Percentiles rank a stretch among this genome's conserved stretches.
Conservation (phyloP, 2,113 vertebrate species). For the Sula dactylatra region DNA sequence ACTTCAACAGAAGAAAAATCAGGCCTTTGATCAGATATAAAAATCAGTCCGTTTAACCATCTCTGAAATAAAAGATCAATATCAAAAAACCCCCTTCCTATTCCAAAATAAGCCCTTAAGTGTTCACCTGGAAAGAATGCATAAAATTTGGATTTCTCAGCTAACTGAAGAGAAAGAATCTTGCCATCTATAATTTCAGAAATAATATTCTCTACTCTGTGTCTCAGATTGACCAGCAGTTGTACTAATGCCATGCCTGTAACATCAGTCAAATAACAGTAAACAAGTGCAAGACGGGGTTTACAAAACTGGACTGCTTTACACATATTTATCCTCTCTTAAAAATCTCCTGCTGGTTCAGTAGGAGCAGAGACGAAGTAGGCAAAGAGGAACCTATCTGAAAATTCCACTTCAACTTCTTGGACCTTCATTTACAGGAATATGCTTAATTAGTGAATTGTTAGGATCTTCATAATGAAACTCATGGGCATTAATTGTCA, state of each 20-base stretch:
- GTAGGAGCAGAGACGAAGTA: not conserved
- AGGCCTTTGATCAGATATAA: constrained; percentile 29
- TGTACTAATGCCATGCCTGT: not conserved
- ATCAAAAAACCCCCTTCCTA: not conserved
- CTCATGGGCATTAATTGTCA: not conserved
- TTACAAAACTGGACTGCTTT: not conserved
- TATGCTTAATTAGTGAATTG: not conserved
- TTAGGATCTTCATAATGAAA: not conserved
- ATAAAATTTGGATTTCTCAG: not conserved
- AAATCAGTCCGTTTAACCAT: not conserved
- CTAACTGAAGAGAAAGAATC: not conserved
- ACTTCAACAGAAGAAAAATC: not conserved
- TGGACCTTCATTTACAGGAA: not conserved
- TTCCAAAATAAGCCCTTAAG: not conserved
- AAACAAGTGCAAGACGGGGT: not conserved
- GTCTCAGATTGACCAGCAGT: not conserved
- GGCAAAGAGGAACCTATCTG: not conserved
- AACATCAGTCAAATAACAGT: not conserved
- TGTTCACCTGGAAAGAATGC: not conserved
- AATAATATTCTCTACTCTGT: not conserved
- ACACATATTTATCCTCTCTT: not conserved
- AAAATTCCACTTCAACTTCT: not conserved
- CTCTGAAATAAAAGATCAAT: constrained; percentile 21
- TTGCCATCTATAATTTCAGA: not conserved
- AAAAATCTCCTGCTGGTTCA: not conserved